A percentile compares a stretch with the other conserved stretches of the same genome.
These are phyloP conservation scores for Hemitrygon akajei DNA, from an alignment of 2,797 vertebrate species.

Conservation along the genomic window DNA sequence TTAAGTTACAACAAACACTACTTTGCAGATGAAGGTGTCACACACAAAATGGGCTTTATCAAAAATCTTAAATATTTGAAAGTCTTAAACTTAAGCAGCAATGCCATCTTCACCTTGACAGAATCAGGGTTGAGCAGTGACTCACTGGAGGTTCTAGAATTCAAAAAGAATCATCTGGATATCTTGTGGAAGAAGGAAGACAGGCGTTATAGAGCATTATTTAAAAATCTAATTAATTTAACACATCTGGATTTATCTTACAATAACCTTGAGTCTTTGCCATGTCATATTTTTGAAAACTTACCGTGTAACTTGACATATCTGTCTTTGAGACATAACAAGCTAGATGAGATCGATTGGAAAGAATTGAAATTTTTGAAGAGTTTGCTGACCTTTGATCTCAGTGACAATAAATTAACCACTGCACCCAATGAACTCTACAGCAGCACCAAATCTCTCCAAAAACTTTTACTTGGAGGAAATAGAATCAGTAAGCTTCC, in stretches of 20 bases:
- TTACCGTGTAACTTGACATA: conserved; percentile 55
- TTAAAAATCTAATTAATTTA: conserved; percentile 57
- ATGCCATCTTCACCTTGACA: conserved; percentile 62
- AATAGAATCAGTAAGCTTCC: conserved; percentile 61
- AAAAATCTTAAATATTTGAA: conserved; percentile 59
- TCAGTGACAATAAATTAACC: conserved; percentile 58
- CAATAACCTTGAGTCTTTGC: conserved; percentile 55
- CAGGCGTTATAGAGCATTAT: conserved; percentile 51
- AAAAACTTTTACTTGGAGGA: conserved; percentile 55
- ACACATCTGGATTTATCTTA: conserved; percentile 62
- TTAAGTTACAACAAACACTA: conserved; percentile 68
- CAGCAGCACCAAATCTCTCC: conserved; percentile 48
- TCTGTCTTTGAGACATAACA: conserved; percentile 54
- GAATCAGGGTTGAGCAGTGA: conserved; percentile 54
- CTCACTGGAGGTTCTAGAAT: conserved; percentile 63
- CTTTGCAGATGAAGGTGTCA: conserved; percentile 60
- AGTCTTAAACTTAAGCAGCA: conserved; percentile 66
- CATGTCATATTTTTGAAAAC: conserved; percentile 46
- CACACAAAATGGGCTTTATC: conserved; percentile 61
- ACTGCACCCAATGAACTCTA: conserved; percentile 47
- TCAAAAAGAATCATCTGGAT: conserved; percentile 60
- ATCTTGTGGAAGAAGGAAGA: conserved; percentile 60
- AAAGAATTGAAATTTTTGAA: conserved; percentile 49
- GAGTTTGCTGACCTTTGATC: conserved; percentile 55
- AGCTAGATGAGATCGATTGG: conserved; percentile 56